Percentiles rank a stretch among this genome's conserved stretches.
Conservation (phyloP, 2,888 invertebrate genomes). For the Colletes collaris region DNA sequence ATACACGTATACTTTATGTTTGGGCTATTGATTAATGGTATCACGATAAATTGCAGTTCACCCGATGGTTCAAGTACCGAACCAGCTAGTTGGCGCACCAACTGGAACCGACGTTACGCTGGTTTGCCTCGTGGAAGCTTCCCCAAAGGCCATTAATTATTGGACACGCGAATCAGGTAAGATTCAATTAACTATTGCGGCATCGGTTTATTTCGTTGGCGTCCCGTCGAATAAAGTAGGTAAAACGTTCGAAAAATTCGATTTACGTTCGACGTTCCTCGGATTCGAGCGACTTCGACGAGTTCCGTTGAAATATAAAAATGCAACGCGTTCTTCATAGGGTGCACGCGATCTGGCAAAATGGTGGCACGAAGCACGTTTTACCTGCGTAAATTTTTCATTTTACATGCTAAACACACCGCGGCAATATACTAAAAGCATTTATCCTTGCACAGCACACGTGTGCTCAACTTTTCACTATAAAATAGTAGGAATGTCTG, state of each 20-base stretch:
- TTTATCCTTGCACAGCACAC: neutral
- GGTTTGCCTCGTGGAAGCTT: conserved; percentile 94
- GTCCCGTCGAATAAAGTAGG: neutral
- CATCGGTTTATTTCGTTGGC: conserved; percentile 8
- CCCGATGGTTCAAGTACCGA: conserved; percentile 96
- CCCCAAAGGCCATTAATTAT: conserved; percentile 96
- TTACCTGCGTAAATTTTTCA: too few relatives aligned
- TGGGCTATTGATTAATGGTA: conserved; percentile 63
- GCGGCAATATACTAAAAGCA: conserved; percentile 7
- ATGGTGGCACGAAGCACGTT: neutral
- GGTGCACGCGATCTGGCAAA: neutral
- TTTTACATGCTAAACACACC: too few relatives aligned
- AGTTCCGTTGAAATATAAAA: too few relatives aligned
- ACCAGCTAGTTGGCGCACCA: conserved; percentile 95
- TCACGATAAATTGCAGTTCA: conserved; percentile 88
- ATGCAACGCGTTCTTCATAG: too few relatives aligned
- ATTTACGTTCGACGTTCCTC: neutral
- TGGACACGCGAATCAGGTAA: conserved; percentile 95
- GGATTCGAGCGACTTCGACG: too few relatives aligned
- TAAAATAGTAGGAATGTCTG: neutral
- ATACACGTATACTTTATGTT: conserved; percentile 46
- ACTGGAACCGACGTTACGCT: conserved; percentile 93
- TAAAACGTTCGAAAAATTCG: neutral
- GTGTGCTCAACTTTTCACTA: neutral
- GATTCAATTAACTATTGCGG: conserved; percentile 51